A percentile compares a stretch with the other conserved stretches of the same genome.
Conservation (phyloP, 2,888 invertebrate species). For the Ophraella communa region DNA sequence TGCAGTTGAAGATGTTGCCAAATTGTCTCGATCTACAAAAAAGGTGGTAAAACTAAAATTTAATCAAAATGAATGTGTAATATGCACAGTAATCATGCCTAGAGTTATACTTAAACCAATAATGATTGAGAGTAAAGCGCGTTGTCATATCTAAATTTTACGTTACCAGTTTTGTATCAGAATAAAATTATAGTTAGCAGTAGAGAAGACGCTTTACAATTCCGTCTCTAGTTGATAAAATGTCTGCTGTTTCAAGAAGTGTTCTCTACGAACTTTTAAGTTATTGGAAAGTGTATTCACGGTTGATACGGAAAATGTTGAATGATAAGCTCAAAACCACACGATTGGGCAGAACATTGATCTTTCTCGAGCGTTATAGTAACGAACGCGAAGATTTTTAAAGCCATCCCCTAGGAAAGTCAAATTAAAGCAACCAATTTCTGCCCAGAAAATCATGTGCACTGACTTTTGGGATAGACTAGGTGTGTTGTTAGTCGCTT, state of each 20-base stretch:
- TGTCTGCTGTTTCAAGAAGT: neutral
- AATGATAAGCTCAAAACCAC: slow-evolving; percentile 1
- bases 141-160: too few relatives aligned
- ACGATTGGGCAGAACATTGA: neutral
- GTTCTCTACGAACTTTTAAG: neutral
- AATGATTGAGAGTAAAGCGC: neutral
- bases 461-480: neutral
- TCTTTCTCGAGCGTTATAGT: neutral
- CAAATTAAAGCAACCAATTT: neutral
- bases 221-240: neutral
- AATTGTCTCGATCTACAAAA: too few relatives aligned
- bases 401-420: neutral
- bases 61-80: too few relatives aligned
- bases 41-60: too few relatives aligned
- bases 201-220: neutral
- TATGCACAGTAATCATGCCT: too few relatives aligned
- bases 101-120: too few relatives aligned
- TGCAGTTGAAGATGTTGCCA: too few relatives aligned
- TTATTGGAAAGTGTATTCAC: neutral
- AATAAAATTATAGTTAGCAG: neutral
- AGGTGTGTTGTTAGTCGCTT: neutral
- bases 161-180: too few relatives aligned
- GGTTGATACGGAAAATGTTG: neutral
- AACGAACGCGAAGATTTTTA: neutral
- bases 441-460: neutral